These are phyloP conservation scores for Agrochola lota DNA, from an alignment of 2,888 invertebrate genomes.

Conservation along the genomic window DNA sequence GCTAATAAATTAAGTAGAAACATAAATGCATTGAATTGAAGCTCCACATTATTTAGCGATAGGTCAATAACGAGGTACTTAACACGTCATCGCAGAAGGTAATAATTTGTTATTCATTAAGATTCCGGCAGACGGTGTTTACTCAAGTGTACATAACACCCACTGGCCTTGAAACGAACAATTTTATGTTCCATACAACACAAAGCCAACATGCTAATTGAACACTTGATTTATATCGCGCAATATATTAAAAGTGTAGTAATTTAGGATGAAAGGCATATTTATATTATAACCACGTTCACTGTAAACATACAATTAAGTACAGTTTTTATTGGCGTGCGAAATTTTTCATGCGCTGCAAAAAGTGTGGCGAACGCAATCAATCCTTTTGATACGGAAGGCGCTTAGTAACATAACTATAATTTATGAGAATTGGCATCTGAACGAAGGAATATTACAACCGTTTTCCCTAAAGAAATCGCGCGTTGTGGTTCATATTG, in stretches of 20 bases:
- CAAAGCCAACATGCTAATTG: conserved; percentile 60
- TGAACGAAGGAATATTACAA: conserved; percentile 2
- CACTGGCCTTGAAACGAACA: conserved; percentile 66
- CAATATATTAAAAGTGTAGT: conserved; percentile 56
- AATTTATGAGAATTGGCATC: conserved; percentile 10
- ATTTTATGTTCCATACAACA: conserved; percentile 63
- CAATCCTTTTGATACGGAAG: conserved; percentile 42
- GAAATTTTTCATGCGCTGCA: conserved; percentile 37
- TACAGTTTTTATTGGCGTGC: conserved; percentile 51
- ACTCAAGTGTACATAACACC: conserved; percentile 67
- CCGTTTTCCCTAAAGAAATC: conserved; percentile 17
- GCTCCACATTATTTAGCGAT: conserved; percentile 36
- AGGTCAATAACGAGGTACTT: conserved; percentile 27
- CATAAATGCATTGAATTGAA: conserved; percentile 21
- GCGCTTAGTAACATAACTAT: conserved; percentile 19
- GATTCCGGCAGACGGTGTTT: conserved; percentile 67
- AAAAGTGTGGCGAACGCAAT: conserved; percentile 38
- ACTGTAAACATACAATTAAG: conserved; percentile 54
- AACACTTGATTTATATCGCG: conserved; percentile 58
- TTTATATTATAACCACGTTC: conserved; percentile 51
- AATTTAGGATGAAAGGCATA: conserved; percentile 55
- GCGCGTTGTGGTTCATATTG: conserved; percentile 23
- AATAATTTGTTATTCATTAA: conserved; percentile 68
- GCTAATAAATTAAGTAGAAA: conserved; percentile 11
- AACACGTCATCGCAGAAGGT: conserved; percentile 32